These are phyloP conservation scores for Thera britannica DNA, from an alignment of 2,888 invertebrate genomes.

Conservation along the genomic window DNA sequence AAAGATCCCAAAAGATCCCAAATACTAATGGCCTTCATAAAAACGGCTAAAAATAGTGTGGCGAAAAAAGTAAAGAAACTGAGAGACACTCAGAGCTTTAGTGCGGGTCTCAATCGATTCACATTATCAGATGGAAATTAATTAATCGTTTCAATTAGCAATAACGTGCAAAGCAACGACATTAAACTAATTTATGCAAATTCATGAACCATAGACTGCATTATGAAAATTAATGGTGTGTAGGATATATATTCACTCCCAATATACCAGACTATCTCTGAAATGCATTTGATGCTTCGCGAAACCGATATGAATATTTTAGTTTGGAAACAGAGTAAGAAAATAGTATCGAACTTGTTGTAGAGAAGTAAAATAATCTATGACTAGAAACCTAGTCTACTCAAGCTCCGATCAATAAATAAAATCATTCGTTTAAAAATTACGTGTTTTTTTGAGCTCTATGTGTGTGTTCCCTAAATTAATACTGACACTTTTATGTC, in stretches of 20 bases:
- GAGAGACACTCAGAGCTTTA: not conserved
- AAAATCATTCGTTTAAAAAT: too few relatives aligned
- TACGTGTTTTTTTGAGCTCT: too few relatives aligned
- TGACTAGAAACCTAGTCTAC: too few relatives aligned
- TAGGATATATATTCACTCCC: not conserved
- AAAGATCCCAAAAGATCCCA: too few relatives aligned
- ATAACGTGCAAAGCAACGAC: conserved; percentile 11
- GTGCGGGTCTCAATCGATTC: not conserved
- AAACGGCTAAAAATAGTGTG: too few relatives aligned
- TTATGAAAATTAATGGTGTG: conserved; percentile 15
- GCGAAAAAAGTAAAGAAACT: too few relatives aligned
- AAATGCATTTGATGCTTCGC: conserved; percentile 44
- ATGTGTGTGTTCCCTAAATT: too few relatives aligned
- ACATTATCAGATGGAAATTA: conserved; percentile 3
- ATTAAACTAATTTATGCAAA: conserved; percentile 17
- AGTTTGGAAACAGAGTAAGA: conserved; percentile 47
- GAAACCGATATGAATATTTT: conserved; percentile 70
- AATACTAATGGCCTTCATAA: too few relatives aligned
- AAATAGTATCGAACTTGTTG: not conserved
- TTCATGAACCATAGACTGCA: conserved; percentile 8
- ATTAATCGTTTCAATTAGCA: conserved; percentile 11
- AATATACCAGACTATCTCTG: conserved; percentile 9
- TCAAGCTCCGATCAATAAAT: too few relatives aligned
- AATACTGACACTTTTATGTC: too few relatives aligned
- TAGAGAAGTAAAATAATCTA: not conserved